Percentiles rank a stretch among this genome's conserved stretches.
Evolutionary conservation across 2,888 invertebrate species (phyloP).

Genomic region (Phytoseiulus persimilis): DNA sequence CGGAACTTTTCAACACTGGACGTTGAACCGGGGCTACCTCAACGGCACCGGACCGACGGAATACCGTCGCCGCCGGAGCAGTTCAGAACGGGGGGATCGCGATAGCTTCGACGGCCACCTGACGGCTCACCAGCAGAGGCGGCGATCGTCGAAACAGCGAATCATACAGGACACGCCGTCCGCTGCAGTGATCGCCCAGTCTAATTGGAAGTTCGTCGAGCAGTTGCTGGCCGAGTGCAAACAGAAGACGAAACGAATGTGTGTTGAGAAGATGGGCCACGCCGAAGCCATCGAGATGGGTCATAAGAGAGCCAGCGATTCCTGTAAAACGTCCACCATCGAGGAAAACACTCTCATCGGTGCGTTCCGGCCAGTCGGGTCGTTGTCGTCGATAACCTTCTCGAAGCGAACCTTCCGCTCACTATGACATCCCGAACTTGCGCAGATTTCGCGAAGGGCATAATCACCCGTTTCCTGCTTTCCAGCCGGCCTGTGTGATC

Average conservation of each 20-base stretch:
- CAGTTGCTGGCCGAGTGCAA: conserved; percentile 74
- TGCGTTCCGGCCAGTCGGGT: not conserved
- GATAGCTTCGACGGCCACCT: conserved; percentile 11
- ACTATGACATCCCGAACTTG: no score
- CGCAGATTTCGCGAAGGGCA: not conserved
- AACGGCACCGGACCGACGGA: conserved; percentile 23
- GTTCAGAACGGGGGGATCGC: conserved; percentile 16
- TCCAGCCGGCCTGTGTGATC: conserved; percentile 86
- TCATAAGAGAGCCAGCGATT: conserved; percentile 64
- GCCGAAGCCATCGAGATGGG: conserved; percentile 90
- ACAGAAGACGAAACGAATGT: conserved; percentile 85
- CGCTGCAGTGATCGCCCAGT: conserved; percentile 84
- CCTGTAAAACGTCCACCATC: conserved; percentile 61
- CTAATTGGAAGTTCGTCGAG: conserved; percentile 96
- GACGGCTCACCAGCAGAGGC: conserved; percentile 8
- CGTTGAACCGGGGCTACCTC: conserved; percentile 15
- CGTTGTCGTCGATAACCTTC: no score
- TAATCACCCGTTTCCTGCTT: not conserved
- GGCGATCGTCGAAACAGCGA: conserved; percentile 31
- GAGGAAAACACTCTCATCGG: conserved; percentile 91
- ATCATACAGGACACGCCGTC: conserved; percentile 45
- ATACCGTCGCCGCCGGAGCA: conserved; percentile 21
- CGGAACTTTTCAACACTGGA: conserved; percentile 13
- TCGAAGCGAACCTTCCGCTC: no score
- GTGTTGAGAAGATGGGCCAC: conserved; percentile 92